Base-by-base conservation (phyloP, 2,888 invertebrate species). In the Papilio demoleus region DNA sequence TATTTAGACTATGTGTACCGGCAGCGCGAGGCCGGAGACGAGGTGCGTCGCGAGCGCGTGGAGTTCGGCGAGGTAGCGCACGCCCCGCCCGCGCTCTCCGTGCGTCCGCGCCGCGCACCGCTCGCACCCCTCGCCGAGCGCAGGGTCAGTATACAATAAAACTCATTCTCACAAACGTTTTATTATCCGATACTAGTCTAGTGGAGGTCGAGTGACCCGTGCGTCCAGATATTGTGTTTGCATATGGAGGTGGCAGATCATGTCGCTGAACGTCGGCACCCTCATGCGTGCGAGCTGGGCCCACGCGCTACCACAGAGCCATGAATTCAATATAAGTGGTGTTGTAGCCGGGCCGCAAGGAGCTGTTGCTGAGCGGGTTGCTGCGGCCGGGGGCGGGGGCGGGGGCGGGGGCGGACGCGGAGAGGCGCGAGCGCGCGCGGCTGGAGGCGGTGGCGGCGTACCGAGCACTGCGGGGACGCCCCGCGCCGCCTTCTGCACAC, bases 1-100 rank as follows among this genome's bases (percentile, higher is more conserved):
- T n/a, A n/a, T n/a, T n/a, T n/a, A n/a, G n/a, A n/a, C n/a, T n/a
- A n/a, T n/a, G n/a, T n/a, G n/a, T n/a, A n/a, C n/a, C n/a, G n/a
- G n/a, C n/a, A n/a, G n/a, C n/a, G n/a, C n/a, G n/a, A n/a, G n/a
- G n/a, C n/a, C n/a, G n/a, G n/a, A n/a, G n/a, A n/a, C n/a, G n/a
- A n/a, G n/a, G n/a, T n/a, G n/a, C n/a, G n/a, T n/a, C n/a, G n/a
- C n/a, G n/a, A n/a, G n/a, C n/a, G n/a, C n/a, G n/a, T 97, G 24
- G 82, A 93, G 79, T 97, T 97, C 88, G 97, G 97, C 0, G 97
- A 97, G 80, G 93, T 95, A 62, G 95, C 93, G 2, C 95, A 95
- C 85, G 95, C 94, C 63, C 97, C 97, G 67, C 97, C 97, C 38
- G 85, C 93, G 64, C 87, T 97, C 45, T 87, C 82, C 47, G 81